Percentiles rank a stretch among this genome's conserved stretches.
phyloP scores from a whole-genome alignment of 2,888 invertebrate species.

The Tetranychus piercei region DNA sequence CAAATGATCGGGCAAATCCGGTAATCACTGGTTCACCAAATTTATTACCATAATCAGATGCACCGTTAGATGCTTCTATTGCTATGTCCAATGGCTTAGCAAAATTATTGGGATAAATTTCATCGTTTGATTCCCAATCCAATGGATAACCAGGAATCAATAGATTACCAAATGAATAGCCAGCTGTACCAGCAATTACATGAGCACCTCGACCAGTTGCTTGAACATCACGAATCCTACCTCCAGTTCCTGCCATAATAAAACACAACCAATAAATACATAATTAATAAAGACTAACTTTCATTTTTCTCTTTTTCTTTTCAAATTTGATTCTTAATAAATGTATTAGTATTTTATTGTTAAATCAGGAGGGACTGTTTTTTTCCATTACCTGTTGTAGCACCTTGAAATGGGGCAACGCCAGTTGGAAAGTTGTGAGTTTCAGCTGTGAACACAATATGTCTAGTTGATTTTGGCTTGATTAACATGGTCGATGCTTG shows the following conservation, averaged over 20 bases:
- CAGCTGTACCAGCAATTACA: conserved; percentile 85
- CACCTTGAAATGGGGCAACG: conserved; percentile 91
- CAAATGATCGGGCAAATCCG: conserved; percentile 82
- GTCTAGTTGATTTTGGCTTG: conserved; percentile 43
- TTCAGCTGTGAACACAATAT: conserved; percentile 92
- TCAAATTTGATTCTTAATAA: too few relatives aligned
- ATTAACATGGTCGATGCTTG: conserved; percentile 42
- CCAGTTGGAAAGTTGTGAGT: conserved; percentile 95
- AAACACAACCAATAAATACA: neutral
- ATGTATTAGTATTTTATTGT: too few relatives aligned
- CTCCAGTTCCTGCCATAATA: conserved; percentile 56
- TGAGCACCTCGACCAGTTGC: conserved; percentile 82
- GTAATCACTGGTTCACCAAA: conserved; percentile 86
- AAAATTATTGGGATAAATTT: conserved; percentile 64
- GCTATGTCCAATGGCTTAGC: conserved; percentile 71
- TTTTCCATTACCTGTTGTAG: conserved; percentile 52
- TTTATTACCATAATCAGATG: conserved; percentile 96
- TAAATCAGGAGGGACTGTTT: too few relatives aligned
- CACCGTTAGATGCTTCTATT: conserved; percentile 90
- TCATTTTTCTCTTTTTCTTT: neutral
- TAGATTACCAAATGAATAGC: conserved; percentile 84
- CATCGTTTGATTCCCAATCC: conserved; percentile 60
- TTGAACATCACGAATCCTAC: conserved; percentile 82
- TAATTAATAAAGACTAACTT: neutral
- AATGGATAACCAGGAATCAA: conserved; percentile 65